phyloP scores from a whole-genome alignment of 2,888 invertebrate genomes.

The Tubiluchus corallicola region DNA sequence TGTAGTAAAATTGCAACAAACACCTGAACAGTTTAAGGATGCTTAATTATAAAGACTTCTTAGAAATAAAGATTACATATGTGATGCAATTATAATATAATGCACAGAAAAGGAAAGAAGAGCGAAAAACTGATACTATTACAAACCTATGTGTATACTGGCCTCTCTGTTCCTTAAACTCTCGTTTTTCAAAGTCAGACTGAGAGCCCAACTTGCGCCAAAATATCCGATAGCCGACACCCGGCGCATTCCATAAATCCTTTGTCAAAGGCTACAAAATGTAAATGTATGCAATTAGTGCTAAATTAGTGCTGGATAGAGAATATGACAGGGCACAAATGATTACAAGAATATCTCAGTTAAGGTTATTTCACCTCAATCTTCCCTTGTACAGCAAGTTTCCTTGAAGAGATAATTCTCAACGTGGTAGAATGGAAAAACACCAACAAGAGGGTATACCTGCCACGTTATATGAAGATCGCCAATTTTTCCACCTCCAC shows the following conservation, averaged over 20 bases:
- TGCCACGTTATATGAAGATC: conserved; percentile 78
- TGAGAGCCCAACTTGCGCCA: conserved; percentile 33
- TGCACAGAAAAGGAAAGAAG: too few relatives aligned
- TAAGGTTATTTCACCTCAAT: too few relatives aligned
- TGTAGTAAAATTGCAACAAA: too few relatives aligned
- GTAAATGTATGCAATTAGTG: conserved; percentile 8
- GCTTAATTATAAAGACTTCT: conserved; percentile 12
- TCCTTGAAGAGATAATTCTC: not conserved
- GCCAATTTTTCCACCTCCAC: conserved; percentile 88
- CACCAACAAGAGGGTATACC: conserved; percentile 20
- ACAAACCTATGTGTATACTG: conserved; percentile 13
- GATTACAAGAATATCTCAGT: conserved; percentile 5
- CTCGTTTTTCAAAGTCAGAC: not conserved
- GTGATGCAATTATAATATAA: too few relatives aligned
- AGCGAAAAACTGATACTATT: conserved; percentile 13
- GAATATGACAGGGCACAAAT: not conserved
- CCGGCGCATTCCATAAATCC: conserved; percentile 68
- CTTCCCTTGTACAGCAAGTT: too few relatives aligned
- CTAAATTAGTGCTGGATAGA: not conserved
- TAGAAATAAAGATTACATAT: too few relatives aligned
- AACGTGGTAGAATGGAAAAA: not conserved
- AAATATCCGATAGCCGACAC: conserved; percentile 71
- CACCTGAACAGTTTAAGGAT: too few relatives aligned
- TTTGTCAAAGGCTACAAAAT: conserved; percentile 42
- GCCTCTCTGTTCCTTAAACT: conserved; percentile 12